A percentile compares a stretch with the other conserved stretches of the same genome.
These are phyloP conservation scores for Drosophila pruinosa DNA, from an alignment of 1,140 invertebrate species.

Conservation along the genomic window DNA sequence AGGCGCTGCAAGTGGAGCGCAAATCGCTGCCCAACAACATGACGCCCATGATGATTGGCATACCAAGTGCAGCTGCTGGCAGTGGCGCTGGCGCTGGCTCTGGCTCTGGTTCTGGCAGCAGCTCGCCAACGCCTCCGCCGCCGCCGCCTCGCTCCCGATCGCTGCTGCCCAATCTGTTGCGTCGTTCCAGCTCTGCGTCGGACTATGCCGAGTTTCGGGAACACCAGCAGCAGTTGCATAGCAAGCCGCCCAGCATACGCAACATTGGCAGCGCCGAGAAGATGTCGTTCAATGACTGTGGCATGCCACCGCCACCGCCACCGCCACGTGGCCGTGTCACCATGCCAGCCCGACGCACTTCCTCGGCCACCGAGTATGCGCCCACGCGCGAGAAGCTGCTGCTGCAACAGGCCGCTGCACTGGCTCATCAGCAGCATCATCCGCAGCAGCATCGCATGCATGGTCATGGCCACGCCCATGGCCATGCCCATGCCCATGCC, in stretches of 20 bases:
- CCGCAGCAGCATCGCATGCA: constrained; percentile 67
- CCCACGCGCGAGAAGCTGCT: constrained; percentile 76
- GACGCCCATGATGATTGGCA: constrained; percentile 50
- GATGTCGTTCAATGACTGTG: constrained; percentile 77
- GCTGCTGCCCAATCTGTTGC: constrained; percentile 82
- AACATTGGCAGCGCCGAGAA: constrained; percentile 77
- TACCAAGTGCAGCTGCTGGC: constrained; percentile 42
- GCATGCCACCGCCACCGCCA: constrained; percentile 79
- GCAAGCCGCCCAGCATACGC: constrained; percentile 59
- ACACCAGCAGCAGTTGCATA: constrained; percentile 59
- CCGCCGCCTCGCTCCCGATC: constrained; percentile 85
- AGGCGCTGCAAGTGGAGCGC: constrained; percentile 52
- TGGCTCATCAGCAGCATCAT: constrained; percentile 77
- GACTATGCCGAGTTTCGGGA: constrained; percentile 86
- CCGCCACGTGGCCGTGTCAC: constrained; percentile 80
- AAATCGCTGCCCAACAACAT: constrained; percentile 75
- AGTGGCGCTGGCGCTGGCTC: constrained; percentile 82
- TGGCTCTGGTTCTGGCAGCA: constrained; percentile 79
- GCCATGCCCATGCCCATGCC: background rate
- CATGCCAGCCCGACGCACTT: constrained; percentile 68
- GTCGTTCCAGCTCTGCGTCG: constrained; percentile 88
- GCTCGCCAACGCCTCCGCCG: constrained; percentile 83
- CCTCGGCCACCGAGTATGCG: constrained; percentile 75
- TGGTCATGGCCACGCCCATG: background rate
- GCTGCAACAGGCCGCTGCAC: constrained; percentile 69